These are phyloP conservation scores for Leiothrix lutea DNA, from an alignment of 2,113 vertebrate species.

Conservation along the genomic window DNA sequence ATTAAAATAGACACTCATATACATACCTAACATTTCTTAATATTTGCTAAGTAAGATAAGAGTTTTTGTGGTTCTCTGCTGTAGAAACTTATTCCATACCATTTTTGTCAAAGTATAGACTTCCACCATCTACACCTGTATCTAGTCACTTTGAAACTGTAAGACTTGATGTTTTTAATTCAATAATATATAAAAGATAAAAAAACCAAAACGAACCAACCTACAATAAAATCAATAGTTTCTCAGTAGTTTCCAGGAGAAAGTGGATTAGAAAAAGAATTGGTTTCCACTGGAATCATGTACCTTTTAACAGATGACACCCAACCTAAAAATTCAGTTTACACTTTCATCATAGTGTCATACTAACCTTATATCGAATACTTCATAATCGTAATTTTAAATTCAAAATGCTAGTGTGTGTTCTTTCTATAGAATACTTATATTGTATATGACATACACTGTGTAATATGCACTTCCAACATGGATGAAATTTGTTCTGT, in stretches of 20 bases:
- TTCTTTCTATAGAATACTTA: background rate
- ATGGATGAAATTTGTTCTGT: background rate
- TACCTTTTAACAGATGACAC: background rate
- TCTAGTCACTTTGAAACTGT: background rate
- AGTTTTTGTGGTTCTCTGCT: background rate
- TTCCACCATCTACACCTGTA: background rate
- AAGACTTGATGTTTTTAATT: background rate
- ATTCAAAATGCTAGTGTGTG: background rate
- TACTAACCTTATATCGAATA: accelerated
- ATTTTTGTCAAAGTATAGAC: background rate
- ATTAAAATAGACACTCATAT: accelerated
- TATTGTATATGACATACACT: background rate
- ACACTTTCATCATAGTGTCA: background rate
- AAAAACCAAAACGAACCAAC: background rate
- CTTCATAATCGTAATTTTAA: background rate
- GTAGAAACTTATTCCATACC: background rate
- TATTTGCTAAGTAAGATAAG: background rate
- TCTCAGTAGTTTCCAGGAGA: background rate
- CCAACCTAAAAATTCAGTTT: background rate
- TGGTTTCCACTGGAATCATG: background rate
- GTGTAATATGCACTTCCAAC: background rate
- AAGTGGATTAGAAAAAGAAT: background rate
- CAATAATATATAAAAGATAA: background rate
- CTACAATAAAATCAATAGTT: background rate
- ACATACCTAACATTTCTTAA: background rate